Percentiles rank a stretch among this genome's conserved stretches.
Conservation (phyloP, 2,113 vertebrate genomes). For the Pygoscelis adeliae region DNA sequence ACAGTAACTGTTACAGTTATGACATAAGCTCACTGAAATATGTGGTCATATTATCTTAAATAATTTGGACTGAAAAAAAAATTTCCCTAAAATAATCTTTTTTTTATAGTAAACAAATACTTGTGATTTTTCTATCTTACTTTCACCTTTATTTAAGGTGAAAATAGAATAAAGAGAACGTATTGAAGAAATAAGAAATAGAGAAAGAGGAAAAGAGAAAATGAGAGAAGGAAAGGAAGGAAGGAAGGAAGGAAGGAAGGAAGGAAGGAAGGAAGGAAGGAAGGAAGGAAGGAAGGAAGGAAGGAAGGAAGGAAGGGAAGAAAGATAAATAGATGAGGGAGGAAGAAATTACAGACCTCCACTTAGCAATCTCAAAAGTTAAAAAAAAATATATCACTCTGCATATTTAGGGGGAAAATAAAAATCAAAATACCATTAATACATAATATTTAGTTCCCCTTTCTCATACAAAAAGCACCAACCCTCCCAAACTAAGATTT, state of each 20-base stretch:
- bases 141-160: background rate
- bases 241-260: accelerated
- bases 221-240: background rate
- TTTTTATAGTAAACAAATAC: background rate
- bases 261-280: accelerated
- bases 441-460: background rate
- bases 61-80: background rate
- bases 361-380: background rate
- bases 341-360: background rate
- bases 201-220: background rate
- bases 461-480: background rate
- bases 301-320: accelerated
- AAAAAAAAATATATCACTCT: background rate
- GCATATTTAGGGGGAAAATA: background rate
- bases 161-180: background rate
- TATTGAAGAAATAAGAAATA: background rate
- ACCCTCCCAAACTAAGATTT: accelerated
- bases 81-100: background rate
- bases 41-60: background rate
- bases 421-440: background rate
- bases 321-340: background rate
- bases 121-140: background rate
- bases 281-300: accelerated
- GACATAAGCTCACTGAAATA: background rate
- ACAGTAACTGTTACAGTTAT: background rate